Conservation (phyloP, 2,888 invertebrate species). For the Ceramica pisi region DNA sequence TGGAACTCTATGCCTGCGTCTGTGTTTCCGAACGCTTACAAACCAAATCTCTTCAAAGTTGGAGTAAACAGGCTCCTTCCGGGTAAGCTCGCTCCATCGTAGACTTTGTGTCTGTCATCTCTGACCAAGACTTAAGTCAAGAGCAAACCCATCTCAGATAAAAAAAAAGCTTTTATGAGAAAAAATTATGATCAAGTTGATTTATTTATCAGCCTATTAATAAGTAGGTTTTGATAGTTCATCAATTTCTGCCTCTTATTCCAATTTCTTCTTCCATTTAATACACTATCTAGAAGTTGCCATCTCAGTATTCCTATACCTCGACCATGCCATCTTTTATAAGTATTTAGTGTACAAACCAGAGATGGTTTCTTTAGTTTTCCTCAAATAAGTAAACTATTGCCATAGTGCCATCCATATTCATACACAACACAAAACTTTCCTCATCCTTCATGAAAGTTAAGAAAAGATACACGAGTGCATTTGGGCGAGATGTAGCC, state of each 20-base stretch:
- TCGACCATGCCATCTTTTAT: not conserved
- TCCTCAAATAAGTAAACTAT: not conserved
- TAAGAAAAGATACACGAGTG: conserved; percentile 13
- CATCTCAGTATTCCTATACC: too few relatives aligned
- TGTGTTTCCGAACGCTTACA: too few relatives aligned
- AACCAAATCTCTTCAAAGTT: too few relatives aligned
- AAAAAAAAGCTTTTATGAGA: not conserved
- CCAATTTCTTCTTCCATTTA: not conserved
- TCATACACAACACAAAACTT: not conserved
- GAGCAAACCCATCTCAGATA: too few relatives aligned
- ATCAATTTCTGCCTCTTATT: not conserved
- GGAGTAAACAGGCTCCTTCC: too few relatives aligned
- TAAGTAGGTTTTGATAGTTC: too few relatives aligned
- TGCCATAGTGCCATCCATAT: not conserved
- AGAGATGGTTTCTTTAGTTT: not conserved
- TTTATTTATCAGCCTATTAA: not conserved
- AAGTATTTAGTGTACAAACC: not conserved
- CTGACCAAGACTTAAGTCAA: too few relatives aligned
- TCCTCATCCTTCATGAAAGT: not conserved
- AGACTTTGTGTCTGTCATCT: too few relatives aligned
- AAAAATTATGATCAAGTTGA: not conserved
- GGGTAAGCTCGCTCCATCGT: too few relatives aligned
- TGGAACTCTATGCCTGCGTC: too few relatives aligned
- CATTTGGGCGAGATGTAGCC: conserved; percentile 21
- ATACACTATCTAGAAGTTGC: not conserved